Percentiles rank a stretch among this genome's conserved stretches.
Evolutionary conservation across 2,888 invertebrate species (phyloP).

Genomic region (Conistra vaccinii): DNA sequence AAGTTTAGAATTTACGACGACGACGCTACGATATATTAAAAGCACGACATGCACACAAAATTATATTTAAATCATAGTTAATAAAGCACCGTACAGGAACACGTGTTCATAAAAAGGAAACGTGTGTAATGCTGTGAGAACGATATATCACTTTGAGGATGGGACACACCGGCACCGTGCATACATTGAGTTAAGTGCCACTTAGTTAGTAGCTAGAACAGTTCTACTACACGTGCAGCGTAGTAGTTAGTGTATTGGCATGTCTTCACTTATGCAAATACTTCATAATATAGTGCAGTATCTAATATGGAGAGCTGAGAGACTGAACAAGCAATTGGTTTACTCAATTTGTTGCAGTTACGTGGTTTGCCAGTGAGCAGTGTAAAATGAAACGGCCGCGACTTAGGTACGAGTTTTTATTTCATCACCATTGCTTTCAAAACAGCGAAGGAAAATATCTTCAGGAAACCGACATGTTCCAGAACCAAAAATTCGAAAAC

Average conservation of each 20-base stretch:
- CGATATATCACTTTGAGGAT: constrained; percentile 52
- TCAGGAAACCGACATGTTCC: not conserved
- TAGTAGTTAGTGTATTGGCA: constrained; percentile 48
- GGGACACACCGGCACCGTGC: constrained; percentile 39
- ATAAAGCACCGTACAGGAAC: constrained; percentile 12
- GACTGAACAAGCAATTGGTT: not conserved
- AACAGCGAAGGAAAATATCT: not conserved
- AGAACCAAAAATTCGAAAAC: not conserved
- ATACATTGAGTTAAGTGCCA: constrained; percentile 58
- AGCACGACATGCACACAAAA: not conserved
- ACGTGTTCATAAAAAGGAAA: constrained; percentile 43
- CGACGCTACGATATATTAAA: not conserved
- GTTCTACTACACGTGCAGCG: constrained; percentile 35
- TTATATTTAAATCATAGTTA: not conserved
- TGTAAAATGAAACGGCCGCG: not conserved
- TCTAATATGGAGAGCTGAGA: not conserved
- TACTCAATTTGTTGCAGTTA: not conserved
- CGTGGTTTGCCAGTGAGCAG: not conserved
- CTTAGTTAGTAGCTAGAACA: constrained; percentile 54
- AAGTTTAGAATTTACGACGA: too few species aligned
- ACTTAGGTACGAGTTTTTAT: not conserved
- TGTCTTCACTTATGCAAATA: constrained; percentile 47
- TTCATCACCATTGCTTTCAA: not conserved
- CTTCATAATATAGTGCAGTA: not conserved
- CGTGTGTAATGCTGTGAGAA: constrained; percentile 41